phyloP scores from a whole-genome alignment of 2,113 vertebrate genomes.

The Nicator chloris region DNA sequence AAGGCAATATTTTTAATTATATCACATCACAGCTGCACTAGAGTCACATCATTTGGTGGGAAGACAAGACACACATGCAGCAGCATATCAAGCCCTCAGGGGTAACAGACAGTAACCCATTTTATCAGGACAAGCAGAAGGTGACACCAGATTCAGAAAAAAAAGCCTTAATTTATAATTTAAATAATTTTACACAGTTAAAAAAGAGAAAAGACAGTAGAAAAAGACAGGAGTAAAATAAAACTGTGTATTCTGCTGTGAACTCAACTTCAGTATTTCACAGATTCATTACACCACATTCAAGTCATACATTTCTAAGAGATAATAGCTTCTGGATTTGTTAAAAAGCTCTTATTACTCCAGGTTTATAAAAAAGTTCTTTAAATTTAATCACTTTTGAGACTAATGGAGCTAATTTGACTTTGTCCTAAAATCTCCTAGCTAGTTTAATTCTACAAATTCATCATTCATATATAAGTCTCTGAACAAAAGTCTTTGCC shows the following conservation, averaged over 20 bases:
- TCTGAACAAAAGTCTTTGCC: not conserved
- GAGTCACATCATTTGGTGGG: not conserved
- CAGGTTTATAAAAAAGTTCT: not conserved
- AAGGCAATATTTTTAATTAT: not conserved
- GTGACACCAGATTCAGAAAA: not conserved
- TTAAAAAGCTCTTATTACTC: not conserved
- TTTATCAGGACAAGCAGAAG: not conserved
- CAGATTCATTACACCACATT: not conserved
- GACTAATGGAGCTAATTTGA: slow-evolving; percentile 13
- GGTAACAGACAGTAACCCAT: not conserved
- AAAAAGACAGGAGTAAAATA: not conserved
- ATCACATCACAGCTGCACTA: not conserved
- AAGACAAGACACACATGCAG: not conserved
- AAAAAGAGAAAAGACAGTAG: not conserved
- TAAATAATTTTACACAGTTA: not conserved
- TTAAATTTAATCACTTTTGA: not conserved
- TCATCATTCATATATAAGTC: not conserved
- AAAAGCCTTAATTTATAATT: not conserved
- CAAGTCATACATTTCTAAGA: not conserved
- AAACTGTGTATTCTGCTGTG: not conserved
- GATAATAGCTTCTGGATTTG: not conserved
- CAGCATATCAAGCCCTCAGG: not conserved
- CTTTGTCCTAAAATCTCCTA: not conserved
- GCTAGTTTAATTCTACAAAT: slow-evolving; percentile 18
- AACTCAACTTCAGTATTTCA: not conserved